Conservation (phyloP, 2,113 vertebrate genomes). For the Phalacrocorax aristotelis region DNA sequence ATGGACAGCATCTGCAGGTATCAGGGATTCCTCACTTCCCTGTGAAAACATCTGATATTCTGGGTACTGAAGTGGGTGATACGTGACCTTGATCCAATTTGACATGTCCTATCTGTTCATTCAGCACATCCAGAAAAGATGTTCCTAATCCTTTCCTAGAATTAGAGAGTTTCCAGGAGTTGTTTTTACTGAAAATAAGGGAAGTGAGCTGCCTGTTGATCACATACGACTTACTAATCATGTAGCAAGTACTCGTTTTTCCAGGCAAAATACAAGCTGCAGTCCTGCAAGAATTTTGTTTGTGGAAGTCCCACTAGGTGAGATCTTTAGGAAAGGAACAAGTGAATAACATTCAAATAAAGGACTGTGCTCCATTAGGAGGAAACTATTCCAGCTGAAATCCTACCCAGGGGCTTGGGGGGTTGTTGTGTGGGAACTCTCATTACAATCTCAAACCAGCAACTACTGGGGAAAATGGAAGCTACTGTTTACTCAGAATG, state of each 20-base stretch:
- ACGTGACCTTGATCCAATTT: not conserved
- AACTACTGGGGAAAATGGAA: conserved; percentile 44
- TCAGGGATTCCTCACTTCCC: not conserved
- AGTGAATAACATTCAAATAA: conserved; percentile 37
- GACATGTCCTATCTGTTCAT: not conserved
- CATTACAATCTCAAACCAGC: conserved; percentile 2
- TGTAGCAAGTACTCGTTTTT: conserved; percentile 16
- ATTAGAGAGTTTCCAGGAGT: not conserved
- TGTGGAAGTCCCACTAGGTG: not conserved
- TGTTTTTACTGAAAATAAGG: not conserved
- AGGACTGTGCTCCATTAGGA: not conserved
- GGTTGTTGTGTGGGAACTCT: conserved; percentile 42
- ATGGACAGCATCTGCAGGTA: not conserved
- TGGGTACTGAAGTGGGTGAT: not conserved
- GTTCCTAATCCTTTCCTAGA: not conserved
- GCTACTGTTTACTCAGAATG: conserved; percentile 43
- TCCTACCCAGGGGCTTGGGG: conserved; percentile 48
- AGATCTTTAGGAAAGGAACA: not conserved
- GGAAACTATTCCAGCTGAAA: conserved; percentile 52
- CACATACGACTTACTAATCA: conserved; percentile 9
- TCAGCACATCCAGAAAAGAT: not conserved
- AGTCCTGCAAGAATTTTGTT: conserved; percentile 2
- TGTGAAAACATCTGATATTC: not conserved
- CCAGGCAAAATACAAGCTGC: conserved; percentile 8
- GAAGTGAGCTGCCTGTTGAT: not conserved